phyloP scores from a whole-genome alignment of 2,888 invertebrate species.

The Ischnura elegans region DNA sequence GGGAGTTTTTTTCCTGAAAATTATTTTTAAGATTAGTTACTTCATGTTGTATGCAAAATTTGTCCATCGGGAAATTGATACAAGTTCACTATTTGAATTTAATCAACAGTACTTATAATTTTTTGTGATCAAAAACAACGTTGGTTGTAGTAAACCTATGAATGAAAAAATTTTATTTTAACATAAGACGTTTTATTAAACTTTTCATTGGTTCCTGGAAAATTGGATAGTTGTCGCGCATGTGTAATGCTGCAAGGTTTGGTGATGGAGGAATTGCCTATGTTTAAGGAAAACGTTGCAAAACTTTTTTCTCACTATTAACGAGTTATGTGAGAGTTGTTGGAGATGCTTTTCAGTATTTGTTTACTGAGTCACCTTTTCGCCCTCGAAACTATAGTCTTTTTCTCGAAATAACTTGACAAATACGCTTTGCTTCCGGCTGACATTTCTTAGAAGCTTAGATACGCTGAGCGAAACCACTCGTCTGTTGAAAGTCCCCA shows the following conservation, averaged over 20 bases:
- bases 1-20: too few relatives aligned
- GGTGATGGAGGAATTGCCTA: background rate
- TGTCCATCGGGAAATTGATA: too few relatives aligned
- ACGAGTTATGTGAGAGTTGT: background rate
- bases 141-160: too few relatives aligned
- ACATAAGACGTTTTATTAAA: too few relatives aligned
- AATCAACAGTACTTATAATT: too few relatives aligned
- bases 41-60: too few relatives aligned
- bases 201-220: too few relatives aligned
- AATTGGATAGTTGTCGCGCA: too few relatives aligned
- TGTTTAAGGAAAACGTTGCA: background rate
- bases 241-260: background rate
- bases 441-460: background rate
- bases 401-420: background rate
- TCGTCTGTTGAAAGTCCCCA: background rate
- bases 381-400: background rate
- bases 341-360: background rate
- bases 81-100: too few relatives aligned
- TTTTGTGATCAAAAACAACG: too few relatives aligned
- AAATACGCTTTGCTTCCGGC: background rate
- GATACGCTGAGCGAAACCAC: background rate
- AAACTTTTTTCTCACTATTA: background rate
- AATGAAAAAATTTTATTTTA: too few relatives aligned
- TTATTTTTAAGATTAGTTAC: too few relatives aligned
- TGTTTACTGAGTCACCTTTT: background rate